phyloP scores from a whole-genome alignment of 2,113 vertebrate species.

The Leucosticte australis region DNA sequence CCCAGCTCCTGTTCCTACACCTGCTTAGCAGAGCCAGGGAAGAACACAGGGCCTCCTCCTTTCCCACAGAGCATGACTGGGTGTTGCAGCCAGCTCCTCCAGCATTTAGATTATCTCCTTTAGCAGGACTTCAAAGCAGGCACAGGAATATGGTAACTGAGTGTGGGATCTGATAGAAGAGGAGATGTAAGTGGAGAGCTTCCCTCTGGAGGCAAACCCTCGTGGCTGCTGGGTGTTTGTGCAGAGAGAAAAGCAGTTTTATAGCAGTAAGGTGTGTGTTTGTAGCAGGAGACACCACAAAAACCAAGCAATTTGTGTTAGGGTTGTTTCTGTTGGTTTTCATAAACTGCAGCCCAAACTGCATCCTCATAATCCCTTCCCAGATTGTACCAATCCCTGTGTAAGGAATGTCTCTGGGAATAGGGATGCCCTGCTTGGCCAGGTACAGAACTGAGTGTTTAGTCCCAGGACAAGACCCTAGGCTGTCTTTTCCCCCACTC shows the following conservation, averaged over 20 bases:
- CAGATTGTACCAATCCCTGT: not conserved
- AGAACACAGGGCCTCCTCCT: not conserved
- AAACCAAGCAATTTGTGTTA: not conserved
- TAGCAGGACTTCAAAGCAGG: not conserved
- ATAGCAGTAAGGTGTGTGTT: not conserved
- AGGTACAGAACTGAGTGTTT: not conserved
- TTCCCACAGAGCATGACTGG: not conserved
- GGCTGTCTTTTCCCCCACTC: not conserved
- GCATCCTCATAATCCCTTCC: not conserved
- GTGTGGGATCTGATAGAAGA: not conserved
- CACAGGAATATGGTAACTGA: not conserved
- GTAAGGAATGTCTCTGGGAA: not conserved
- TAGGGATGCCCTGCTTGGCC: not conserved
- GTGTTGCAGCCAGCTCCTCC: not conserved
- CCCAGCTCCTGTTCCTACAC: not conserved
- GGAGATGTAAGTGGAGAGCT: not conserved
- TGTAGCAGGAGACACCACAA: not conserved
- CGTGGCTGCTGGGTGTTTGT: not conserved
- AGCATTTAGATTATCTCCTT: not conserved
- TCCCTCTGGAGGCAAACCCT: not conserved
- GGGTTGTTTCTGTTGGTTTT: not conserved
- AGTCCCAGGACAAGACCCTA: not conserved
- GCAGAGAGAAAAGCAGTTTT: not conserved
- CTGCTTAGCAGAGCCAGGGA: not conserved
- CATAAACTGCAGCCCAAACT: not conserved